Percentiles rank a stretch among this genome's conserved stretches.
Conservation (phyloP, 2,113 vertebrate species). For the Illadopsis cleaveri region DNA sequence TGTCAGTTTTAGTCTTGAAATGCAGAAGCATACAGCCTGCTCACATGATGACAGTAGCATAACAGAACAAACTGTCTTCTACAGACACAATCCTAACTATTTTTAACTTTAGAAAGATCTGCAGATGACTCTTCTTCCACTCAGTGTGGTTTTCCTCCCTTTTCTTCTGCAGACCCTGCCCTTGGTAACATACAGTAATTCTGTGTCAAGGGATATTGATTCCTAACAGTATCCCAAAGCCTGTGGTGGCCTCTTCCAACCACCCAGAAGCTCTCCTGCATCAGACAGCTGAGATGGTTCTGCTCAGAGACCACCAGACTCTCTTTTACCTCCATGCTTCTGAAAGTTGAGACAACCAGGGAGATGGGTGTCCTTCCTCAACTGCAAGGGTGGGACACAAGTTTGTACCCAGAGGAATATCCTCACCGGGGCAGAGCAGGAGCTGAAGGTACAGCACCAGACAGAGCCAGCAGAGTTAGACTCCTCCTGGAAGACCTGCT, state of each 20-base stretch:
- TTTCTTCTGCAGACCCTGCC: background rate
- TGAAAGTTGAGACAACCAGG: background rate
- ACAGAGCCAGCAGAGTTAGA: background rate
- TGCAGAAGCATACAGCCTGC: background rate
- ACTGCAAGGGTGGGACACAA: background rate
- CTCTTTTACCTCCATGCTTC: background rate
- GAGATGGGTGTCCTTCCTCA: background rate
- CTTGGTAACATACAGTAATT: background rate
- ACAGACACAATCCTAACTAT: background rate
- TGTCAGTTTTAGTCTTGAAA: background rate
- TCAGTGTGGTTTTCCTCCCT: background rate
- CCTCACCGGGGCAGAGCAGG: background rate
- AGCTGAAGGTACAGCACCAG: background rate
- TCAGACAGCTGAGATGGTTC: background rate
- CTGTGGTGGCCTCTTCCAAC: background rate
- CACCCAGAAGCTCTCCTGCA: background rate
- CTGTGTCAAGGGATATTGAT: background rate
- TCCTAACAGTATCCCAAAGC: background rate
- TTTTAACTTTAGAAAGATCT: constrained; percentile 33
- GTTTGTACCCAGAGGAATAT: accelerated
- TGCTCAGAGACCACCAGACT: background rate
- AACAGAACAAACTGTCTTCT: constrained; percentile 28
- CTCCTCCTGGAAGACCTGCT: background rate
- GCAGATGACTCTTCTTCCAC: background rate
- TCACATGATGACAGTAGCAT: constrained; percentile 25